phyloP scores from a whole-genome alignment of 2,113 vertebrate genomes.

The Psettodes erumei region DNA sequence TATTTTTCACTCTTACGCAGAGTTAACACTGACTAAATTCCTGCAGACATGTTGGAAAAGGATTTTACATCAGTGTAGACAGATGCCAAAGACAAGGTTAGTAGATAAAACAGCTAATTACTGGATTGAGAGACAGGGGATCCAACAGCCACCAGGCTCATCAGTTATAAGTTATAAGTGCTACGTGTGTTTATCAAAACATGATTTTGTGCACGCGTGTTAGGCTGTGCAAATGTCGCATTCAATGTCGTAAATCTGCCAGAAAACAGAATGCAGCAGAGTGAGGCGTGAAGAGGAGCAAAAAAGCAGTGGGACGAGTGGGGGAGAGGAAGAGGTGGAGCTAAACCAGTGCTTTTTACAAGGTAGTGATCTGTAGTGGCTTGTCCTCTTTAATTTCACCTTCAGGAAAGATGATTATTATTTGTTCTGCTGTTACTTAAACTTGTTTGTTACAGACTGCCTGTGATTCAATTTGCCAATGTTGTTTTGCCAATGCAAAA shows the following conservation, averaged over 20 bases:
- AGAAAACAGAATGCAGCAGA: slow-evolving; percentile 11
- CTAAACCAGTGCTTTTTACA: background rate
- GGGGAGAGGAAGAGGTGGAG: background rate
- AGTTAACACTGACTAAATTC: background rate
- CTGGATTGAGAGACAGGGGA: slow-evolving; percentile 23
- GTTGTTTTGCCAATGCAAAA: background rate
- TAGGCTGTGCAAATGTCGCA: slow-evolving; percentile 23
- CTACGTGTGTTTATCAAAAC: slow-evolving; percentile 9
- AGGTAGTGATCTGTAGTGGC: background rate
- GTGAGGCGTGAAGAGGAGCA: background rate
- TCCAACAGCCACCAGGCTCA: slow-evolving; percentile 34
- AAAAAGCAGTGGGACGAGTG: background rate
- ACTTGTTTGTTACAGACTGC: slow-evolving; percentile 14
- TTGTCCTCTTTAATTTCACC: slow-evolving; percentile 13
- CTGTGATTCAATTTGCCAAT: slow-evolving; percentile 33
- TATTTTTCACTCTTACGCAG: no score
- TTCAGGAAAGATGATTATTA: slow-evolving; percentile 25
- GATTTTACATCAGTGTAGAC: background rate
- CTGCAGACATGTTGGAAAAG: background rate
- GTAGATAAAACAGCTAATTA: slow-evolving; percentile 8
- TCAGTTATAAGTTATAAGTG: no score
- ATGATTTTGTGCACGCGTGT: background rate
- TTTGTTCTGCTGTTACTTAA: slow-evolving; percentile 7
- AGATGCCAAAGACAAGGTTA: background rate
- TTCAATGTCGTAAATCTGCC: no score